These are phyloP conservation scores for Parelbella ahira DNA, from an alignment of 2,888 invertebrate genomes.

Conservation along the genomic window DNA sequence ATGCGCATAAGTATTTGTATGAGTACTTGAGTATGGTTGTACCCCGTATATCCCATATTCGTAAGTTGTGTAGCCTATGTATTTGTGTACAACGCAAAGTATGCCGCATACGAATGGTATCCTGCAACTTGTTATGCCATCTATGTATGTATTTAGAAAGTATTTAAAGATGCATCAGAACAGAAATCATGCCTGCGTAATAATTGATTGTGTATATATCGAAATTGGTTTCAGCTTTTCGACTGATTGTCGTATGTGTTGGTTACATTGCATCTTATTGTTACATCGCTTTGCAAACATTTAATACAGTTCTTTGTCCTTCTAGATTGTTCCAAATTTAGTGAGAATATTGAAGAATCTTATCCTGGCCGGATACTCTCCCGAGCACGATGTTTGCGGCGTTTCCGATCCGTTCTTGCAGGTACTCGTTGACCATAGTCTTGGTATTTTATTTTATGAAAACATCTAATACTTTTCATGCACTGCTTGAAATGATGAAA, in stretches of 20 bases:
- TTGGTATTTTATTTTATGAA: too few species aligned
- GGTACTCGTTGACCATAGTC: too few species aligned
- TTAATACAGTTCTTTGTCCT: slow-evolving; percentile 42
- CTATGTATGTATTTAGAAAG: slow-evolving; percentile 22
- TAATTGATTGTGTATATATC: slow-evolving; percentile 18
- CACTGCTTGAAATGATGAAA: too few species aligned
- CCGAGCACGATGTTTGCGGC: slow-evolving; percentile 99
- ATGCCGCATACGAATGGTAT: slow-evolving; percentile 9
- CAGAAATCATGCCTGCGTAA: slow-evolving; percentile 10
- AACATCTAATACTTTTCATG: too few species aligned
- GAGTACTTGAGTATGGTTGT: slow-evolving; percentile 7
- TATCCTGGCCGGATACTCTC: slow-evolving; percentile 99
- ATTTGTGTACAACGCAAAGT: slow-evolving; percentile 17
- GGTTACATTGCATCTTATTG: too few species aligned
- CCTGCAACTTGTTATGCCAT: slow-evolving; percentile 8
- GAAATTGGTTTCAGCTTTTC: slow-evolving; percentile 11
- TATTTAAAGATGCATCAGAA: slow-evolving; percentile 18
- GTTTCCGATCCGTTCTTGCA: slow-evolving; percentile 99
- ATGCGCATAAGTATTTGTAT: background rate
- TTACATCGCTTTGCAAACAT: too few species aligned
- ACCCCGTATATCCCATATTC: background rate
- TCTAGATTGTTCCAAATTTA: slow-evolving; percentile 98
- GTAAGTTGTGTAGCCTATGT: slow-evolving; percentile 13
- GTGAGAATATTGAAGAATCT: slow-evolving; percentile 99
- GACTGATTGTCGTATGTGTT: too few species aligned